Base-by-base conservation (phyloP, 2,888 invertebrate species). In the Mellilla xanthometata region DNA sequence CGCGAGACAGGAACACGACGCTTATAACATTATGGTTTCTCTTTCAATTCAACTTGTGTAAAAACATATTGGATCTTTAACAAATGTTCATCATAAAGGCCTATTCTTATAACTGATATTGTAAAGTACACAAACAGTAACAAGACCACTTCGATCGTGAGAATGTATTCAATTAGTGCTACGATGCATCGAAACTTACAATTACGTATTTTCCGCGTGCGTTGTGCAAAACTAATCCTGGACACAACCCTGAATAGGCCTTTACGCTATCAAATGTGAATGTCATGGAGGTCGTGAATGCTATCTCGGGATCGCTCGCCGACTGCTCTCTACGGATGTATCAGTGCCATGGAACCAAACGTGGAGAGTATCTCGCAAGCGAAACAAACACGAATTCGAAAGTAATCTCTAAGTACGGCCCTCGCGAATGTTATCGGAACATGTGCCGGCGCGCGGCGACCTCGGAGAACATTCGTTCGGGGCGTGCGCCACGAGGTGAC, bases 341-440 rank as follows among this genome's bases (percentile, higher is more conserved):
- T 34, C 39, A 15, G 46, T 40, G 46, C 46, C 42, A 43, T 41
- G 53, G 54, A 40, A 45, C 56, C 54, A 56, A 45, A 41, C 42
- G 48, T 50, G 45, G 33, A 39, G 35, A 42, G 28, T 47, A 56
- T 57, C 55, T 63, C 55, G 56, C 48, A 63, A 66, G 65, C 66
- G 56, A 58, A 61, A 62, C 63, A 62, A 60, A 65, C 65, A 61
- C 53, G 52, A 32, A 47, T 41, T 39, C 40, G 53, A 55, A 44
- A 52, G 52, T 60, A 58, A 65, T 49, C 45, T 45, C 47, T 48
- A 53, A 49, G 46, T 47, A 54, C 51, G 40, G 43, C 54, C 54
- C 57, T 53, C 49, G 55, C 63, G 60, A 60, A 63, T 54, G 60
- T 58, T 56, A 58, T 56, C 51, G 29, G 10, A 12, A 12, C 27